Evolutionary conservation across 2,113 vertebrate genomes (phyloP).

Genomic region (Pseudorasbora parva): DNA sequence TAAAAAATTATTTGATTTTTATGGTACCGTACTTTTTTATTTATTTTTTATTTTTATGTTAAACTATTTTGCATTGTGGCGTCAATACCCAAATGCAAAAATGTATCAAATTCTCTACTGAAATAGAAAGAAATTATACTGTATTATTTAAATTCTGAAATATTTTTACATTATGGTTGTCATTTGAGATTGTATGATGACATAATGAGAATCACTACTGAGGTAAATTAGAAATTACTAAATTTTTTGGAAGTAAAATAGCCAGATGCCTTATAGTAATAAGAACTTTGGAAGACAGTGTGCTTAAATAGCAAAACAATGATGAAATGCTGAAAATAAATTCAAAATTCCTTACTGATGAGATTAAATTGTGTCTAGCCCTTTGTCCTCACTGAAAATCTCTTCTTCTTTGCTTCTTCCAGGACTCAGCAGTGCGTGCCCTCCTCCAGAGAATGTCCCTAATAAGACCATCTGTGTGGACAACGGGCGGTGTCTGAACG

Average conservation of each 20-base stretch:
- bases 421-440: constrained; percentile 91
- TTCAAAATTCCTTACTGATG: background rate
- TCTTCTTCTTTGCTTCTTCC: background rate
- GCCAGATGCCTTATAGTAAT: background rate
- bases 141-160: background rate
- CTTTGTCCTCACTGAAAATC: background rate
- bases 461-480: constrained; percentile 89
- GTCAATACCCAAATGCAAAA: background rate
- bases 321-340: background rate
- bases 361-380: background rate
- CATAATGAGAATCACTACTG: background rate
- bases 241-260: background rate
- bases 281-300: background rate
- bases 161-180: background rate
- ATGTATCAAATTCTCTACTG: background rate
- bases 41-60: background rate
- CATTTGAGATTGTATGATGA: background rate
- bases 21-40: background rate
- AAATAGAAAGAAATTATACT: too few relatives aligned
- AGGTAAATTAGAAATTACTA: background rate
- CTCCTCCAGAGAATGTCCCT: constrained; percentile 83
- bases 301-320: background rate
- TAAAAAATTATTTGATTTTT: background rate
- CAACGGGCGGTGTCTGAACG: constrained; percentile 85
- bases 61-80: too few relatives aligned